Evolutionary conservation across 2,797 vertebrate genomes (phyloP).

Genomic region (Neostethus bicornis): DNA sequence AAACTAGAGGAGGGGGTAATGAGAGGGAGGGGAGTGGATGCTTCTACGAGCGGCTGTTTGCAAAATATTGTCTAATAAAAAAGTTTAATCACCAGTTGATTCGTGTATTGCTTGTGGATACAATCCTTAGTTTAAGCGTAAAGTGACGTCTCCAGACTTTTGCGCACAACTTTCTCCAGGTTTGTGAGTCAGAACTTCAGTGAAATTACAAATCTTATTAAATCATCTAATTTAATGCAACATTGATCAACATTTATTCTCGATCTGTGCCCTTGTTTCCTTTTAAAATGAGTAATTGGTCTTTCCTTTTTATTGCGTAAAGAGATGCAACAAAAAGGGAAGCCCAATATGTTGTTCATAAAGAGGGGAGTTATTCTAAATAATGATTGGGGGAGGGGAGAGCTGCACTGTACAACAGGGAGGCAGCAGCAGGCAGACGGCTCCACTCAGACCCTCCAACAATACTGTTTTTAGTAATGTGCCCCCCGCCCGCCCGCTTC

Average conservation of each 20-base stretch:
- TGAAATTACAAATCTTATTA: constrained; percentile 2
- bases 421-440: constrained; percentile 85
- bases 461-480: constrained; percentile 78
- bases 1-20: constrained; percentile 52
- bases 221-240: background rate
- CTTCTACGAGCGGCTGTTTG: constrained; percentile 77
- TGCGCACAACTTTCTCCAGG: constrained; percentile 49
- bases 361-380: constrained; percentile 51
- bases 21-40: constrained; percentile 76
- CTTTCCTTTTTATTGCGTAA: background rate
- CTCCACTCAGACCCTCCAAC: constrained; percentile 74
- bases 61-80: constrained; percentile 72
- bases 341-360: constrained; percentile 47
- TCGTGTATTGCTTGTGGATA: constrained; percentile 28
- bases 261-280: background rate
- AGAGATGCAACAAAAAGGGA: constrained; percentile 34
- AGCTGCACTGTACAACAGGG: constrained; percentile 74
- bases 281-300: accelerated
- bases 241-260: background rate
- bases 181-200: background rate
- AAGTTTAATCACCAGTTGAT: constrained; percentile 63
- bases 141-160: constrained; percentile 55
- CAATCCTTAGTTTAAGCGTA: constrained; percentile 25
- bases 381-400: constrained; percentile 62
- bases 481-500: constrained; percentile 54